Evolutionary conservation across 2,888 invertebrate species (phyloP), one percentile per base, ranked within the genome.

Genomic region (Limnephilus rhombicus): DNA sequence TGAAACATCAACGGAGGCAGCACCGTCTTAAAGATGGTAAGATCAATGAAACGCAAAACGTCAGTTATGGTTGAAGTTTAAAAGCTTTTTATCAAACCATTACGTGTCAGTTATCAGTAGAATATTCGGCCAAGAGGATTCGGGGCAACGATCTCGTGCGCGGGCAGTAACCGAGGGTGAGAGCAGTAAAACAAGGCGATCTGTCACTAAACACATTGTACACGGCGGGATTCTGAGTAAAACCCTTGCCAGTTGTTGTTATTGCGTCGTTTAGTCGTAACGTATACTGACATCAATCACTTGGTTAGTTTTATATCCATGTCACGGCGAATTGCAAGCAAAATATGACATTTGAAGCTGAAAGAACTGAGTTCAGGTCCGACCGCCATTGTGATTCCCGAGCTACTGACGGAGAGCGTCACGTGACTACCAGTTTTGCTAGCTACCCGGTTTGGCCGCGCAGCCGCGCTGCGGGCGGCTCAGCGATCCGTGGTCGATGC

Each of bases 391-490:
- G 80, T 89, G 85, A 85, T 91, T 88, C 83, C 95, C 96, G 96
- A 96, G 95, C 95, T 95, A 96, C 95, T 96, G 96, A 96, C 96
- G 96, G 96, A 96, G 95, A 95, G 94, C 95, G 96, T 96, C 96
- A 96, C 96, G 96, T 96, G 96, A 96, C 96, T 95, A 95, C 95
- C 95, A 96, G 95, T 96, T 96, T 96, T 96, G 96, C 96, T 96
- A 96, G 95, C 96, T 96, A 96, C 96, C 95, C 95, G 92, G 45
- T 85, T 68, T 83, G 18, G 80, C 89, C 91, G 93, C 92, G 92
- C 92, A 85, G 90, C 82, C 93, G 94, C 93, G 88, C 93, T 41
- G 85, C 85, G 12, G 53, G 18, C 91, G 90, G 45, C 89, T 83
- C 85, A 41, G 89, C n/a, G n/a, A 2, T 68, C 85, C 91, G 24